Evolutionary conservation across 2,113 vertebrate species (phyloP), one percentile per base, ranked within the genome.

Genomic region (Otus sunia): DNA sequence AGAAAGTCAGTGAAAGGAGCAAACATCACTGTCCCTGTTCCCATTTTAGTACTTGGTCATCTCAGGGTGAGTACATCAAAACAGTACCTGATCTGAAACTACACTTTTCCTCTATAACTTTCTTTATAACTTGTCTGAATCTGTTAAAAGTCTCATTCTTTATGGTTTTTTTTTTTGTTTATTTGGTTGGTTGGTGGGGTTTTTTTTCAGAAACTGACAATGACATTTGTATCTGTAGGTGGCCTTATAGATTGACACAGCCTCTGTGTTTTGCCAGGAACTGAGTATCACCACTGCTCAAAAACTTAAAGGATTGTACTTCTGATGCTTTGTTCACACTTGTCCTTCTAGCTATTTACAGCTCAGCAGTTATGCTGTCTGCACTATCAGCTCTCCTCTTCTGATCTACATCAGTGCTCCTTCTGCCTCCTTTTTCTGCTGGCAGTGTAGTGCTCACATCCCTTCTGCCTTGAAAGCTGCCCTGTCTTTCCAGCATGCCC

Each of bases 331-430:
- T 71, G 59, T 64, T 91, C 80, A 77, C 68, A 67, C 64, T 77
- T 87, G 64, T 84, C 68, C 73, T 95, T 89, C 92, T 77, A 62
- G 63, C 76, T 91, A 81, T 97, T 97, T 96, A 74, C 90, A 94
- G 59, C 90, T 86, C 90, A 87, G 90, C 90, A 81, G 76, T 91
- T 93, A 37, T 15, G 21, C 55, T 84, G 45, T 58, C 73, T 84
- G 76, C 49, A 58, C 50, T 55, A 84, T 77, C 76, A 84, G 17
- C 41, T 94, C 50, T 77, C 80, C 34, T 88, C 36, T 75, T 91
- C 84, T 77, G 72, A 92, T 91, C 41, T 91, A 74, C 55, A 74
- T 62, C 68, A 81, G 41, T 9, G 8, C 25, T 84, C 63, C 72
- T 91, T 77, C 80, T 93, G 73, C 55, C 52, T 87, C 32, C 43